These are phyloP conservation scores for Acrocephalus scirpaceus DNA, from an alignment of 2,797 vertebrate genomes.

Conservation along the genomic window DNA sequence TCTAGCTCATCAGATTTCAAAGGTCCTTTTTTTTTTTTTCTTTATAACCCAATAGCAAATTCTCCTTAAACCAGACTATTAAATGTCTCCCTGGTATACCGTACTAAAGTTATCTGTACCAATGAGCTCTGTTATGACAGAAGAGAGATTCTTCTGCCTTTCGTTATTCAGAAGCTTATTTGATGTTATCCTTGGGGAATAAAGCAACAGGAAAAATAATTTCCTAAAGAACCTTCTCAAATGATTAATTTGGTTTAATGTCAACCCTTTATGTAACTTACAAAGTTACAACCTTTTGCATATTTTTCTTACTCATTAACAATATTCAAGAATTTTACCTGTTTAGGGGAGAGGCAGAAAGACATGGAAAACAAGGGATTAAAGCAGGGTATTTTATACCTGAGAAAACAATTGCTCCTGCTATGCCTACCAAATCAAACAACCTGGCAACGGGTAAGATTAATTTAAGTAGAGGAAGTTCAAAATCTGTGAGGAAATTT, in stretches of 20 bases:
- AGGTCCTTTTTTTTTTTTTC: neutral
- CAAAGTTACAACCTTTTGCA: neutral
- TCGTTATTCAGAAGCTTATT: neutral
- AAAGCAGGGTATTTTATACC: neutral
- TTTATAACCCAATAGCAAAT: slow-evolving; percentile 15
- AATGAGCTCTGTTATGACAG: neutral
- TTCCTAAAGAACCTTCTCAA: slow-evolving; percentile 33
- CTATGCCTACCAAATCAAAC: neutral
- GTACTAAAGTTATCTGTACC: neutral
- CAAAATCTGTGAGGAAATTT: neutral
- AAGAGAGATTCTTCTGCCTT: slow-evolving; percentile 32
- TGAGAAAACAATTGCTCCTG: neutral
- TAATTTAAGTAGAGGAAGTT: neutral
- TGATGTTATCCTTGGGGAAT: slow-evolving; percentile 43
- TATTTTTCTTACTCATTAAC: neutral
- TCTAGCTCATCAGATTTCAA: slow-evolving; percentile 19
- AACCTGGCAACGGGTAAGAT: neutral
- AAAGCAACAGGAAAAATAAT: slow-evolving; percentile 23
- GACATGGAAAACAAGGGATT: neutral
- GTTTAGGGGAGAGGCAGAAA: neutral
- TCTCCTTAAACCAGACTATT: neutral
- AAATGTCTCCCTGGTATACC: neutral
- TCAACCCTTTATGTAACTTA: neutral
- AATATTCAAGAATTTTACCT: neutral
- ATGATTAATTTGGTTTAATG: neutral